These are phyloP conservation scores for Hyperopisus bebe DNA, from an alignment of 2,113 vertebrate genomes.

Conservation along the genomic window DNA sequence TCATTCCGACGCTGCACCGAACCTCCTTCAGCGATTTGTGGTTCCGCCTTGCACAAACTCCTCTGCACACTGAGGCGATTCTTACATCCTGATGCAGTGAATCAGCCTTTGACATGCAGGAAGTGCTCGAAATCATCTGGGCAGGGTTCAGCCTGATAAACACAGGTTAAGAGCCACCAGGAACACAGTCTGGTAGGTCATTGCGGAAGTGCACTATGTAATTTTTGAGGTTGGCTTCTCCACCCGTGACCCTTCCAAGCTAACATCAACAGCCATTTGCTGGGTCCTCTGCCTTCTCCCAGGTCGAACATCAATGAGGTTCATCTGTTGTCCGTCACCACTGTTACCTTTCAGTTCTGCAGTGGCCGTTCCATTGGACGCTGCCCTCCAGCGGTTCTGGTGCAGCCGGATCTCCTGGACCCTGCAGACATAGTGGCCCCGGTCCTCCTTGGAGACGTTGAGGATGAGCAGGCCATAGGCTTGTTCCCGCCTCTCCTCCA, in stretches of 20 bases:
- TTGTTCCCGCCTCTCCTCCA: constrained; percentile 66
- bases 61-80: neutral
- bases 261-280: neutral
- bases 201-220: neutral
- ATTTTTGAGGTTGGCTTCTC: neutral
- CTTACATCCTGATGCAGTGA: neutral
- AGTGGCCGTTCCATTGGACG: constrained; percentile 75
- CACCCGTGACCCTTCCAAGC: neutral
- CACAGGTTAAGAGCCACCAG: neutral
- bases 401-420: constrained; percentile 87
- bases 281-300: neutral
- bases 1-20: neutral
- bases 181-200: neutral
- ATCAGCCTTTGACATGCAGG: neutral
- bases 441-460: constrained; percentile 66
- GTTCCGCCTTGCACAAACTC: neutral
- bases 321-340: neutral
- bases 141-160: neutral
- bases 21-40: neutral
- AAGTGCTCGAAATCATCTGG: neutral
- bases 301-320: neutral
- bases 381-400: constrained; percentile 80
- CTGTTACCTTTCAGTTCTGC: constrained; percentile 68
- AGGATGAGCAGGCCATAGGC: constrained; percentile 74
- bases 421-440: constrained; percentile 82